Conservation (phyloP, 2,888 invertebrate species). For the Cryptocephalus primarius region DNA sequence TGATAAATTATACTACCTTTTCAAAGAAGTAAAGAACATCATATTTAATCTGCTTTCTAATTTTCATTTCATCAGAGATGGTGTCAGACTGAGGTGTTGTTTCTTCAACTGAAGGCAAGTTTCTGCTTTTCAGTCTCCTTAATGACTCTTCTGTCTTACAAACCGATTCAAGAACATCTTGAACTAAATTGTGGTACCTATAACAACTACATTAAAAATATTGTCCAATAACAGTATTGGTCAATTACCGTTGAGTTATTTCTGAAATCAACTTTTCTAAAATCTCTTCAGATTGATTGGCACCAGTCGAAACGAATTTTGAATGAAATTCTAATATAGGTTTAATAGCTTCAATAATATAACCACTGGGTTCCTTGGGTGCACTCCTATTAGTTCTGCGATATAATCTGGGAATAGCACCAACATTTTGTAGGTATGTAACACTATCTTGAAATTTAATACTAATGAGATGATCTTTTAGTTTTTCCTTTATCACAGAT, state of each 20-base stretch:
- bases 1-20: slow-evolving; percentile 23
- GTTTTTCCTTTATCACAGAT: slow-evolving; percentile 13
- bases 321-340: slow-evolving; percentile 49
- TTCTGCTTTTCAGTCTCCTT: slow-evolving; percentile 61
- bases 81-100: slow-evolving; percentile 42
- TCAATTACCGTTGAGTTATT: slow-evolving; percentile 43
- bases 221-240: background rate
- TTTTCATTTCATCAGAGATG: slow-evolving; percentile 79
- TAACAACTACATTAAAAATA: slow-evolving; percentile 13
- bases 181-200: slow-evolving; percentile 61
- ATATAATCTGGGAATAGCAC: slow-evolving; percentile 87
- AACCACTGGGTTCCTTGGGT: slow-evolving; percentile 70
- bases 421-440: slow-evolving; percentile 66
- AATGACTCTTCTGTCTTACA: slow-evolving; percentile 93
- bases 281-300: slow-evolving; percentile 32
- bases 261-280: slow-evolving; percentile 35
- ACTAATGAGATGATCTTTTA: slow-evolving; percentile 22
- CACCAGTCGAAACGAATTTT: slow-evolving; percentile 28
- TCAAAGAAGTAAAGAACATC: slow-evolving; percentile 70
- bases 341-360: slow-evolving; percentile 38
- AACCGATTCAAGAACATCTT: slow-evolving; percentile 84
- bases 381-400: slow-evolving; percentile 83
- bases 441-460: slow-evolving; percentile 37
- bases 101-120: slow-evolving; percentile 25
- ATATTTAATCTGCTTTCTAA: slow-evolving; percentile 76